These are phyloP conservation scores for Philopotamus ludificatus DNA, from an alignment of 1,140 invertebrate genomes.

Conservation along the genomic window DNA sequence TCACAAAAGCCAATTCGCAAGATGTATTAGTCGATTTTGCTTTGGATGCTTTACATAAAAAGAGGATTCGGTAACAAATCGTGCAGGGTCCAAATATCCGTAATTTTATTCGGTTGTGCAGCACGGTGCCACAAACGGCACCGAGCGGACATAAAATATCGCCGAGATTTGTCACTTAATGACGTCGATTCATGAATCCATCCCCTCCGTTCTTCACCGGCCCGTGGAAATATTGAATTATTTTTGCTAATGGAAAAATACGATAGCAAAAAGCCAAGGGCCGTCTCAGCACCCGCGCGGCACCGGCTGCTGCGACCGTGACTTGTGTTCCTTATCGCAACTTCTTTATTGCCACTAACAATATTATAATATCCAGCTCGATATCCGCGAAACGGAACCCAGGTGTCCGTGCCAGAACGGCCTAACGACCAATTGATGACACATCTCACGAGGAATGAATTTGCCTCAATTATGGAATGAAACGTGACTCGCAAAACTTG, in stretches of 20 bases:
- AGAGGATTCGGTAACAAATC: too few relatives aligned
- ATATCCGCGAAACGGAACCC: constrained; percentile 1
- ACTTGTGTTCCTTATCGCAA: constrained; percentile 33
- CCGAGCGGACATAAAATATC: constrained; percentile 7
- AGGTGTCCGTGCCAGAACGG: constrained; percentile 3
- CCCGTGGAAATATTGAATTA: constrained; percentile 36
- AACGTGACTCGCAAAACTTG: too few relatives aligned
- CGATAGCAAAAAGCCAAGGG: constrained; percentile 13
- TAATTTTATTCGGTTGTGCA: not conserved
- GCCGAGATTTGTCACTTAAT: constrained; percentile 25
- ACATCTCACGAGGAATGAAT: not conserved
- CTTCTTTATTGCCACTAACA: constrained; percentile 28
- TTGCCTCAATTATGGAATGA: not conserved
- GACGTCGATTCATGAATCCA: constrained; percentile 23
- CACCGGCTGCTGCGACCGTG: constrained; percentile 27
- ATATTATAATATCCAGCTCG: constrained; percentile 21
- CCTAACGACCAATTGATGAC: constrained; percentile 15
- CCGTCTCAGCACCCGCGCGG: not conserved
- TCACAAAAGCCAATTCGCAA: too few relatives aligned
- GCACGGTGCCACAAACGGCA: not conserved
- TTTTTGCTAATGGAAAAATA: constrained; percentile 35
- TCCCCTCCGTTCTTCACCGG: too few relatives aligned
- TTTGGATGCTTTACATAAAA: too few relatives aligned
- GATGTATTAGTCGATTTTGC: too few relatives aligned
- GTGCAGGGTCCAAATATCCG: too few relatives aligned